These are phyloP conservation scores for Eurystomus glaucurus DNA, from an alignment of 2,797 vertebrate species.

Conservation along the genomic window DNA sequence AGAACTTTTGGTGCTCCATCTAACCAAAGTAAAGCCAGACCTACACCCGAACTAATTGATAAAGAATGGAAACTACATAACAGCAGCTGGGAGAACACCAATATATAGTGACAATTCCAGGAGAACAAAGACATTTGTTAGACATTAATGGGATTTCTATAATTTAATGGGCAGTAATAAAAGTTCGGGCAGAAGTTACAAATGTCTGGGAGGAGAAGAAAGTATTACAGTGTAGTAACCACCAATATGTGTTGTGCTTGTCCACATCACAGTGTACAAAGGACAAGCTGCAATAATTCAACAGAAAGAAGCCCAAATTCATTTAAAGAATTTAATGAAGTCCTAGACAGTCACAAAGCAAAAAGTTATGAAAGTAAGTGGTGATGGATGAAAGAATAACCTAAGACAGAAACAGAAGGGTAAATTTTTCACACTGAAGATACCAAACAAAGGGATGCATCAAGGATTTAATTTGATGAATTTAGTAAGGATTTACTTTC, in stretches of 20 bases:
- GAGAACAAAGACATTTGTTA: not conserved
- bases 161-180: slow-evolving; percentile 7
- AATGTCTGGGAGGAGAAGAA: not conserved
- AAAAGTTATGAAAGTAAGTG: not conserved
- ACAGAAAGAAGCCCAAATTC: not conserved
- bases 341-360: not conserved
- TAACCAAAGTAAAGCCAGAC: not conserved
- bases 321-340: not conserved
- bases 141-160: not conserved
- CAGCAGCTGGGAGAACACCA: not conserved
- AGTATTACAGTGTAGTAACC: not conserved
- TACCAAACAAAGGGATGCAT: not conserved
- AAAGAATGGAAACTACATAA: not conserved
- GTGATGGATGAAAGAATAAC: not conserved
- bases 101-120: not conserved
- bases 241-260: not conserved
- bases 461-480: not conserved
- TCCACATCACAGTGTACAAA: not conserved
- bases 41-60: not conserved
- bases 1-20: not conserved
- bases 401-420: not conserved
- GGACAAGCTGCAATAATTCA: not conserved
- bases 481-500: slow-evolving; percentile 38
- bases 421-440: not conserved
- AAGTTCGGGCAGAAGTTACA: not conserved